These are phyloP conservation scores for Trichosurus vulpecula DNA, from an alignment of 2,797 vertebrate genomes.

Conservation along the genomic window DNA sequence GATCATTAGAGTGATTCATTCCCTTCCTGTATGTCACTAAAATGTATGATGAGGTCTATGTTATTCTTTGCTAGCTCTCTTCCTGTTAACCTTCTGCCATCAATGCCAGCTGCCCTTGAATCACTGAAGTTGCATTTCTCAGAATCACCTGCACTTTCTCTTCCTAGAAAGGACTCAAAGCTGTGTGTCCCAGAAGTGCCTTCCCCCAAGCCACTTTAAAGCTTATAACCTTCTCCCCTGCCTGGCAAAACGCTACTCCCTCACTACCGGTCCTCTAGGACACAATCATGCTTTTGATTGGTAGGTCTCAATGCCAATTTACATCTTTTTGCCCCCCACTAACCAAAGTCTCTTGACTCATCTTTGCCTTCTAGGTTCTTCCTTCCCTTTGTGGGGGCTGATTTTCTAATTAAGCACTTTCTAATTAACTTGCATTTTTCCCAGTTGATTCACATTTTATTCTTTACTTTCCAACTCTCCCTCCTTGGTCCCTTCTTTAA, in stretches of 20 bases:
- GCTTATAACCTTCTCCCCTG: neutral
- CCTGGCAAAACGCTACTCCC: neutral
- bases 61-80: neutral
- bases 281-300: neutral
- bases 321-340: neutral
- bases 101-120: neutral
- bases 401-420: slow-evolving; percentile 66
- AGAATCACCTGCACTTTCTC: slow-evolving; percentile 14
- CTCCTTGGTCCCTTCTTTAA: neutral
- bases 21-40: neutral
- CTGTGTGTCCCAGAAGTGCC: neutral
- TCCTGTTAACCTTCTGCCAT: slow-evolving; percentile 22
- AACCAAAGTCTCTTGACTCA: slow-evolving; percentile 23
- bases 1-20: neutral
- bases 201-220: neutral
- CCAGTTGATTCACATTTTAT: neutral
- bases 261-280: neutral
- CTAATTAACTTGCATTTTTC: slow-evolving; percentile 47
- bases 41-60: neutral
- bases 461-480: neutral
- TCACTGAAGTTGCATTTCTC: slow-evolving; percentile 28
- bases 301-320: neutral
- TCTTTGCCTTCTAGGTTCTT: slow-evolving; percentile 45
- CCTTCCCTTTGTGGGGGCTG: slow-evolving; percentile 42
- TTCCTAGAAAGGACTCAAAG: neutral